Evolutionary conservation across 1,140 invertebrate genomes (phyloP), one percentile per base, ranked within the genome.

Genomic region (Matsumurasca onukii): DNA sequence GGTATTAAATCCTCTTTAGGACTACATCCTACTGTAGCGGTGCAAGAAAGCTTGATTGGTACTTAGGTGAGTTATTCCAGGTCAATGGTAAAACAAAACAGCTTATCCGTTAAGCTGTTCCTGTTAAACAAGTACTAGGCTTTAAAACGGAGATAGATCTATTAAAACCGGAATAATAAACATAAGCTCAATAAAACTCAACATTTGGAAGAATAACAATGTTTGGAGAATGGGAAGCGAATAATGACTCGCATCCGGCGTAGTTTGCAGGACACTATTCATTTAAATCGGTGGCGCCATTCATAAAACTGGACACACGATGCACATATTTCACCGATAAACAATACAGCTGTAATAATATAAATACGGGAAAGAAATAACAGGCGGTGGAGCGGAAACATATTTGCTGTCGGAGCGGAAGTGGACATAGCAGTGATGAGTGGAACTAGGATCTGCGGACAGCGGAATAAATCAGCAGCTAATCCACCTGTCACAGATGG

Each of bases 331-430:
- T 59, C 55, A 59, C 55, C 49, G 49, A 39, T 13, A 22, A 59
- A 59, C 55, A 59, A 59, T 59, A 59, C 24, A 27, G n/a, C 55
- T 13, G 55, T 59, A 59, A 59, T 29, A 59, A 59, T 59, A 59
- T 59, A 59, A 59, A 59, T 59, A 59, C 55, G 55, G 55, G 30
- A 59, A 59, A 59, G 15, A 24, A 29, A 27, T 9, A 59, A 24
- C 55, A n/a, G 55, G 55, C 55, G 55, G 55, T 22, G 25, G 25
- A 29, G 55, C 55, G 55, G 55, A 59, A 59, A 59, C 30, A 29
- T 59, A 59, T 59, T 39, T 39, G 17, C 34, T 9, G 34, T n/a
- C 55, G 3, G 25, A 59, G 15, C 55, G 55, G 55, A 59, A 59
- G 55, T 59, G 55, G 55, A 22, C 55, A 24, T 24, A 59, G 55